Evolutionary conservation across 92 coral and sea anemone genomes (phyloP).

Genomic region (Porites rus): DNA sequence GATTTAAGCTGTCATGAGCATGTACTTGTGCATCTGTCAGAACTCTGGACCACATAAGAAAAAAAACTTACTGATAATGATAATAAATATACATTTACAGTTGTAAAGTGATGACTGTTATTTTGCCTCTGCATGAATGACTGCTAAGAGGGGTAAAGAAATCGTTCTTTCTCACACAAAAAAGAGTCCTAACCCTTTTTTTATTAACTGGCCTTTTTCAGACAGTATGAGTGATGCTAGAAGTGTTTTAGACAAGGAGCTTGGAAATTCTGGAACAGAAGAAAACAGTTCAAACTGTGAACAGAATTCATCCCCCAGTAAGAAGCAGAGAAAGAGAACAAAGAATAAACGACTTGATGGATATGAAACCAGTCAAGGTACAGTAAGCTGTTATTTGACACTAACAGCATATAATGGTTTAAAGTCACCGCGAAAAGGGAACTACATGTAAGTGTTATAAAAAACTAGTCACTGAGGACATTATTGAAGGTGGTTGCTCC

Average conservation of each 20-base stretch:
- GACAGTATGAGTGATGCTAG: neutral
- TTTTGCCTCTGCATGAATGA: neutral
- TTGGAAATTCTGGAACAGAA: neutral
- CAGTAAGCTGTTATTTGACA: neutral
- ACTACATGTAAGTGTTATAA: neutral
- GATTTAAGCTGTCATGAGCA: no score
- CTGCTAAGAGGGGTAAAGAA: neutral
- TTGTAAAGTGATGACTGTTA: no score
- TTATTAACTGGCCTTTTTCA: neutral
- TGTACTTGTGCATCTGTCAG: no score
- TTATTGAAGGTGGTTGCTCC: neutral
- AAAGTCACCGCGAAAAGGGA: neutral
- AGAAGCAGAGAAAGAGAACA: neutral
- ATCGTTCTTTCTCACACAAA: no score
- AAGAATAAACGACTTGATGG: conserved; percentile 3
- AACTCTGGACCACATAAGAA: no score
- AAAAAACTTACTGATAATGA: no score
- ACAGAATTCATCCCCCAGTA: neutral
- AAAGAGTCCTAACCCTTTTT: neutral
- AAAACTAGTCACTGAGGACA: neutral
- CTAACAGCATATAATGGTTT: neutral
- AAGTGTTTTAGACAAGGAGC: neutral
- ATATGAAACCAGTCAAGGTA: conserved; percentile 5
- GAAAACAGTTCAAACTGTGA: neutral
- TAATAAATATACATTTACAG: no score